Evolutionary conservation across 2,888 invertebrate species (phyloP), one percentile per base, ranked within the genome.

Genomic region (Euzetes globulus): DNA sequence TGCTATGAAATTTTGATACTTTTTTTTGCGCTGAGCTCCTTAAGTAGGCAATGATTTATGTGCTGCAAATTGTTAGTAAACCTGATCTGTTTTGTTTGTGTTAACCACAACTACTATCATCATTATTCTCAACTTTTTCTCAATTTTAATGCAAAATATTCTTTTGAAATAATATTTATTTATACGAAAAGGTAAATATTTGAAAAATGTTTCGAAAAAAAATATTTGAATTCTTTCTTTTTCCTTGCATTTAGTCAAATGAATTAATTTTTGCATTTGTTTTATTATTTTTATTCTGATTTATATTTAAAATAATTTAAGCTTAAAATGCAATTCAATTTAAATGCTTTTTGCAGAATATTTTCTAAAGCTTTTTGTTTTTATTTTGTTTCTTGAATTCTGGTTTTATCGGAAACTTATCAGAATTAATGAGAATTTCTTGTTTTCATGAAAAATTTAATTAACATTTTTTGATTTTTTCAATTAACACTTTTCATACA

Each of bases 11-110:
- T 15, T 19, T 5, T 50, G 50, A 50, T n/a, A 50, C n/a, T 50
- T 50, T 47, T 50, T 50, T 50, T n/a, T n/a, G n/a, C 9, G 2
- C 58, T 41, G 41, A 41, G 41, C 41, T 65, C 33, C 65, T 37
- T 65, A 65, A 65, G 65, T 65, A 27, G 65, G 37, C 65, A 65
- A 65, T 65, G 65, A 65, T 65, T 65, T 65, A 65, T 65, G 65
- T 65, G 65, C 65, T 65, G 65, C 65, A 41, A 65, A 65, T n/a
- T 65, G 65, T 65, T 65, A 65, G 65, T 65, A 65, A 65, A 65
- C 65, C 65, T 65, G 65, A 37, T 65, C 65, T 65, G 37, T 65
- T 65, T 65, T 65, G 65, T 65, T 65, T 65, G 65, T 65, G 65
- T 37, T 65, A 65, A 65, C 41, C 41, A 41, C 37, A 37, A 65